These are phyloP conservation scores for Priocnemis perturbator DNA, from an alignment of 2,888 invertebrate species.

Conservation along the genomic window DNA sequence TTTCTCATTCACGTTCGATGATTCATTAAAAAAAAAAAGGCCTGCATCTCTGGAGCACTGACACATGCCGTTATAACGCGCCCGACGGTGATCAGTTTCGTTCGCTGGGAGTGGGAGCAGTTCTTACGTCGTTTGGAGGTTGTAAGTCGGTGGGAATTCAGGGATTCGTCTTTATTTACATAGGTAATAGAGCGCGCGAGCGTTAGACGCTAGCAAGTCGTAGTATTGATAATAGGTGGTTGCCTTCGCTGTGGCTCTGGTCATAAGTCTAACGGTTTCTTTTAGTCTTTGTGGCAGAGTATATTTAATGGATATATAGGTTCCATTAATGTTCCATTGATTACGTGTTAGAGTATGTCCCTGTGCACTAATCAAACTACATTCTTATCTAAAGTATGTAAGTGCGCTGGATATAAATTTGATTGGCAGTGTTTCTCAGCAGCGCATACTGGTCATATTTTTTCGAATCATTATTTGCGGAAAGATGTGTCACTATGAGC, in stretches of 20 bases:
- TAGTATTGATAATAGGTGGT: too few species aligned
- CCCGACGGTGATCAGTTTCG: background rate
- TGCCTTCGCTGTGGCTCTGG: too few species aligned
- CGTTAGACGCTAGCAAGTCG: too few species aligned
- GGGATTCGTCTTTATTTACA: too few species aligned
- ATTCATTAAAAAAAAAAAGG: constrained; percentile 56
- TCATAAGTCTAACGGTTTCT: too few species aligned
- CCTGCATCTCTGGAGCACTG: constrained; percentile 15
- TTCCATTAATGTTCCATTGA: constrained; percentile 17
- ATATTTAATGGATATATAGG: background rate
- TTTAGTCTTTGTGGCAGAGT: background rate
- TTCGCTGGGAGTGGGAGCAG: too few species aligned
- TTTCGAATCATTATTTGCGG: too few species aligned
- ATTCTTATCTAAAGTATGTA: constrained; percentile 25
- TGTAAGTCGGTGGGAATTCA: too few species aligned
- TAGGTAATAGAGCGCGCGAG: too few species aligned
- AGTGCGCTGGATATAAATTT: constrained; percentile 2
- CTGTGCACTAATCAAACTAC: constrained; percentile 13
- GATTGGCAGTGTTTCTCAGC: constrained; percentile 4
- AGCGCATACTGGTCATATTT: too few species aligned
- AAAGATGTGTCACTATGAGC: too few species aligned
- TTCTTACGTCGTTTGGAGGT: too few species aligned
- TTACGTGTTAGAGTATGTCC: background rate
- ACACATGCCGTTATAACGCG: constrained; percentile 8
- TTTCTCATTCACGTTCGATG: constrained; percentile 52